Evolutionary conservation across 2,888 invertebrate genomes (phyloP).

Genomic region (Cartodere bifasciata): DNA sequence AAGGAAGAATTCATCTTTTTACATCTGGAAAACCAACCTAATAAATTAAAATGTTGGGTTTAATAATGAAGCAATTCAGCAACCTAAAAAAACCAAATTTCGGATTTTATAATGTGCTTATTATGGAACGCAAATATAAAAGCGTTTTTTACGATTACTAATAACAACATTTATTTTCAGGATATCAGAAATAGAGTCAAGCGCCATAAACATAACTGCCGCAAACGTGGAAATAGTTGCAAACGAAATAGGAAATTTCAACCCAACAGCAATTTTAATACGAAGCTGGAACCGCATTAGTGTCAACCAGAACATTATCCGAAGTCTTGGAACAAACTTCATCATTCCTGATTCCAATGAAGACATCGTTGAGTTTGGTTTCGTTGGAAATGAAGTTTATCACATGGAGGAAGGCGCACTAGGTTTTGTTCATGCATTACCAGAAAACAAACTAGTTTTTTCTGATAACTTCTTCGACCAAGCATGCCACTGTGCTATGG

Average conservation of each 20-base stretch:
- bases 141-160: constrained; percentile 1
- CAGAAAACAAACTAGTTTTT: constrained; percentile 37
- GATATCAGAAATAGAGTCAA: constrained; percentile 45
- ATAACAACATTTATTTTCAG: no score
- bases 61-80: no score
- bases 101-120: no score
- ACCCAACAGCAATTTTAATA: constrained; percentile 47
- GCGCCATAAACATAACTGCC: constrained; percentile 51
- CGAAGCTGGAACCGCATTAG: constrained; percentile 50
- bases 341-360: constrained; percentile 29
- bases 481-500: constrained; percentile 50
- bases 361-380: constrained; percentile 34
- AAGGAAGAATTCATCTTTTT: no score
- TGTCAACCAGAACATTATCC: constrained; percentile 53
- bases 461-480: constrained; percentile 50
- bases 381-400: constrained; percentile 44
- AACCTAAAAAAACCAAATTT: no score
- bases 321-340: constrained; percentile 34
- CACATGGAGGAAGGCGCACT: constrained; percentile 41
- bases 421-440: constrained; percentile 44
- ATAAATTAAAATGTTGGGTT: no score
- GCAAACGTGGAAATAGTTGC: constrained; percentile 46
- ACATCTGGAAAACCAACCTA: no score
- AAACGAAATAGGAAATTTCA: constrained; percentile 47
- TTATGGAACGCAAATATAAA: no score